Base-by-base conservation (phyloP, 2,888 invertebrate species). In the Drosophila diplacantha region DNA sequence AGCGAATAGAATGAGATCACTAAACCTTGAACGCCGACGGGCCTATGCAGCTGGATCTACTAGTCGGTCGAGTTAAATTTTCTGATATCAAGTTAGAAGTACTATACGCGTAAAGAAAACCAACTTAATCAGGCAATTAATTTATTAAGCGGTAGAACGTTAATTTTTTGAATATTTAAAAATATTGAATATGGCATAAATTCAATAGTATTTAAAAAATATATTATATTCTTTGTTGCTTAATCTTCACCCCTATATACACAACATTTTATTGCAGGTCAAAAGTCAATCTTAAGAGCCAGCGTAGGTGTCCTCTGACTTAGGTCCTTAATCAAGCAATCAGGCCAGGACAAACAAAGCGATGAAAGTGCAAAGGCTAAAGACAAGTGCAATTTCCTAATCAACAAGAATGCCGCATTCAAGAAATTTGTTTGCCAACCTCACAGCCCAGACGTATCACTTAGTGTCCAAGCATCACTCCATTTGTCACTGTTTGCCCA, bases 401-500 rank as follows among this genome's bases (percentile, higher is more conserved):
- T 78, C 78, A 77, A 78, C 75, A 63, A 53, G 75, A 74, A 69
- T 69, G 49, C 46, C 62, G 49, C 43, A 34, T 50, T 51, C 37
- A 16, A 12, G 39, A 24, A 60, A 68, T 52, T 51, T 69, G 69
- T 68, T 68, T 62, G 31, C 57, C 51, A 69, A 49, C 32, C 34
- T 37, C 20, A 38, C 38, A 20, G 44, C 9, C 18, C 63, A 74
- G 75, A 72, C 71, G 75, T 60, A 67, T 61, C 68, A 69, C 72
- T 71, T 73, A 73, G 57, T 46, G 51, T 29, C 57, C 67, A 62
- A 71, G 79, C 74, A 72, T 71, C 75, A 76, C 71, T 75, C 74
- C 74, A 76, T 79, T 81, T 81, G 69, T 69, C 67, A 58, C 53
- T 74, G 71, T 73, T 73, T 71, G 56, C 53, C 44, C 54, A 53